phyloP scores from a whole-genome alignment of 2,888 invertebrate species.

The Hirtodrosophila alboralis region DNA sequence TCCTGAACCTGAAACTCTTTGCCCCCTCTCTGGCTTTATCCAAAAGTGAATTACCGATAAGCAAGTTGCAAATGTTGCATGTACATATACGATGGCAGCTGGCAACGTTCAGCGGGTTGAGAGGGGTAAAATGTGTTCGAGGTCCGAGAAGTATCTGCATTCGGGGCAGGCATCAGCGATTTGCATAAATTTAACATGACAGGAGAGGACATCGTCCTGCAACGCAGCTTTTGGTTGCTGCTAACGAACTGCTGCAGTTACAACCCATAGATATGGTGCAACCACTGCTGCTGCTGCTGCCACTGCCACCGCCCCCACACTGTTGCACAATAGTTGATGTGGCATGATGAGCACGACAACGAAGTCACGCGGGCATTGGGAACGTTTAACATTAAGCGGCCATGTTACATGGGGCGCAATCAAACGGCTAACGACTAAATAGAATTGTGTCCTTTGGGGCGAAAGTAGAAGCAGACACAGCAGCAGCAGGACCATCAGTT shows the following conservation, averaged over 20 bases:
- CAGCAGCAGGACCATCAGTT: neutral
- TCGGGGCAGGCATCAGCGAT: conserved; percentile 57
- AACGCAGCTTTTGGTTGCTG: conserved; percentile 65
- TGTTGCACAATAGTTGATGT: conserved; percentile 18
- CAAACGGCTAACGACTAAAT: conserved; percentile 77
- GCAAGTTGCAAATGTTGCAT: conserved; percentile 59
- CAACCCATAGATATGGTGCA: neutral
- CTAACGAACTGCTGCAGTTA: conserved; percentile 71
- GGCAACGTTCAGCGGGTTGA: conserved; percentile 9
- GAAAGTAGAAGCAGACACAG: neutral
- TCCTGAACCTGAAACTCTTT: neutral
- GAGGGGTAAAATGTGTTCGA: neutral
- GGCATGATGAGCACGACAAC: conserved; percentile 52
- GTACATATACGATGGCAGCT: conserved; percentile 34
- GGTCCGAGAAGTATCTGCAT: conserved; percentile 10
- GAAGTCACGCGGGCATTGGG: conserved; percentile 67
- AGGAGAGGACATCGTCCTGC: conserved; percentile 46
- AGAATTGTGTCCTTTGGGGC: conserved; percentile 50
- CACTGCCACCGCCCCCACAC: no score
- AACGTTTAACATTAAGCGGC: conserved; percentile 74
- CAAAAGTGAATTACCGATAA: conserved; percentile 67
- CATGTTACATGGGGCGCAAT: conserved; percentile 73
- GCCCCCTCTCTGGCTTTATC: neutral
- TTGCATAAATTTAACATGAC: conserved; percentile 73
- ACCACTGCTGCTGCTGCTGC: no score